Evolutionary conservation across 2,888 invertebrate genomes (phyloP), one percentile per base, ranked within the genome.

Genomic region (Ophion ventricosus): DNA sequence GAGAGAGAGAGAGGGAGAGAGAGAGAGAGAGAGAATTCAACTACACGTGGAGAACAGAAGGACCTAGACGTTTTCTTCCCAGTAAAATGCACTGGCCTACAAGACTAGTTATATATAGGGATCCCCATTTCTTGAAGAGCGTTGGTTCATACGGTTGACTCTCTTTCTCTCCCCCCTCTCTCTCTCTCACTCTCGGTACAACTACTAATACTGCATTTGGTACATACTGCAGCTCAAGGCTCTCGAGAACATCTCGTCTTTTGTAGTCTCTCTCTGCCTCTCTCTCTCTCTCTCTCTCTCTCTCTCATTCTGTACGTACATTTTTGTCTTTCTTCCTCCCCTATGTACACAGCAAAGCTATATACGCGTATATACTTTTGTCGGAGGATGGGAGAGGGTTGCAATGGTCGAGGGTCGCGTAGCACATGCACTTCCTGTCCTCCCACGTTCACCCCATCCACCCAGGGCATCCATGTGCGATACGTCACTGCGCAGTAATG

Each of bases 201-300:
- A 63, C 66, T 57, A 72, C 74, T 40, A 49, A 61, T 29, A 26
- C 72, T 64, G 61, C 63, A 69, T 57, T 29, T 56, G n/a, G 26
- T 66, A 61, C 61, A 61, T 70, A 64, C 70, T 72, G 59, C 56
- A 23, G 76, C 75, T 82, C 74, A 75, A 80, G 78, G 63, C 80
- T 78, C 82, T 80, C 80, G 80, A 79, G 84, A 75, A 67, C 61
- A 83, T 80, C 80, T 78, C 82, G 43, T 69, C 76, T 80, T 78
- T 77, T 76, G 64, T 82, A 70, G 56, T 64, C 56, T 82, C 69
- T 63, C 74, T 80, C 57, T 67, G 25, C 23, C 40, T 70, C 29
- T 57, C 35, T 63, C 23, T n/a, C 61, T 17, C 40, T 66, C 63
- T 57, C 29, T 64, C 43, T 40, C 49, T 66, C 59, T 43, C 57